A percentile compares a stretch with the other conserved stretches of the same genome.
phyloP scores from a whole-genome alignment of 1,140 invertebrate species.

The Leucophenga varia region DNA sequence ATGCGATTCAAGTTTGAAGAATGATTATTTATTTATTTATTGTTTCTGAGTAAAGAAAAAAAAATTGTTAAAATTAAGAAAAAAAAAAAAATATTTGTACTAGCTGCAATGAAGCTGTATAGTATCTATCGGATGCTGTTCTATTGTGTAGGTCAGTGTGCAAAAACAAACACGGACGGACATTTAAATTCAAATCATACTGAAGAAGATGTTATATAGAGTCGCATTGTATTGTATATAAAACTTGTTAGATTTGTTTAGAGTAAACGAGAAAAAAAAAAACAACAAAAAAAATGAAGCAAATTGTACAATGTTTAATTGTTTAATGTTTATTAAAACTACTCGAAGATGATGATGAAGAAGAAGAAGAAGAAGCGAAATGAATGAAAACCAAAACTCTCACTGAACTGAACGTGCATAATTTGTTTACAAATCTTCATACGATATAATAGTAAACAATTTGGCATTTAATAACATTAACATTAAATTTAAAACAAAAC shows the following conservation, averaged over 20 bases:
- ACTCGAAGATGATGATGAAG: slow-evolving; percentile 11
- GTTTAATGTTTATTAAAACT: slow-evolving; percentile 54
- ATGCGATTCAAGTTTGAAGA: too few relatives aligned
- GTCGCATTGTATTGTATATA: too few relatives aligned
- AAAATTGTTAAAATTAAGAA: too few relatives aligned
- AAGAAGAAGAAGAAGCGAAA: background rate
- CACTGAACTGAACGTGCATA: slow-evolving; percentile 28
- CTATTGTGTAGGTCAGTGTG: slow-evolving; percentile 54
- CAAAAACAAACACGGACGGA: slow-evolving; percentile 38
- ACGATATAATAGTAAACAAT: slow-evolving; percentile 55
- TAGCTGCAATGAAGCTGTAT: slow-evolving; percentile 27
- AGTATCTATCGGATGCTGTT: slow-evolving; percentile 33
- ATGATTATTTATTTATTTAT: slow-evolving; percentile 51
- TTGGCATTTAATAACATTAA: slow-evolving; percentile 55
- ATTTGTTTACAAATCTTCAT: slow-evolving; percentile 53
- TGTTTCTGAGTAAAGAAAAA: slow-evolving; percentile 20
- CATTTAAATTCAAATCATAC: too few relatives aligned
- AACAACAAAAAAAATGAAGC: background rate
- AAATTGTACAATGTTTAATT: slow-evolving; percentile 38
- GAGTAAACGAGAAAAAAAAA: slow-evolving; percentile 17
- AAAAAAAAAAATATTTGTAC: too few relatives aligned
- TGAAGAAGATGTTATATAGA: too few relatives aligned
- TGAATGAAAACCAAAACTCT: background rate
- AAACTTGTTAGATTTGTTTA: slow-evolving; percentile 34
- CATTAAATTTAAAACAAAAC: slow-evolving; percentile 54